These are phyloP conservation scores for Dimorphilus gyrociliatus DNA, from an alignment of 2,888 invertebrate species.

Conservation along the genomic window DNA sequence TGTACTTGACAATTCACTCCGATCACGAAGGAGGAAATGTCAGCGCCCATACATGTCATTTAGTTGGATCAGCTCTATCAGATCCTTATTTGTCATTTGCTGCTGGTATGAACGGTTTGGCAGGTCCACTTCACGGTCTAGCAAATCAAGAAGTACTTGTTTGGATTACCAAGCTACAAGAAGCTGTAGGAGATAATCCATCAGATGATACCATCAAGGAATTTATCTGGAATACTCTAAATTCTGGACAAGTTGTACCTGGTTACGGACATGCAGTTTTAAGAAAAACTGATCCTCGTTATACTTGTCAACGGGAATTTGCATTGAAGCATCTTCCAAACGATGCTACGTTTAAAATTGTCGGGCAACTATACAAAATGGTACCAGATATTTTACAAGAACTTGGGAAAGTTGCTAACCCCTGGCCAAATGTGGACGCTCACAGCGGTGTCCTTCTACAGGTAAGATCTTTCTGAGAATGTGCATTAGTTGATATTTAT, in stretches of 20 bases:
- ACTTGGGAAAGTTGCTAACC: conserved; percentile 90
- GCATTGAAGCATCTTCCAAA: conserved; percentile 80
- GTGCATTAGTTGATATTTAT: no score
- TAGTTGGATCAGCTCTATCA: conserved; percentile 81
- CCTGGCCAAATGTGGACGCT: conserved; percentile 95
- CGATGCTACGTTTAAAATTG: conserved; percentile 76
- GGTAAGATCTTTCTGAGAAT: no score
- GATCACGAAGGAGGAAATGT: conserved; percentile 95
- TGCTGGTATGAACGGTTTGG: conserved; percentile 80
- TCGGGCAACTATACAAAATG: conserved; percentile 73
- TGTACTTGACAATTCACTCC: conserved; percentile 82
- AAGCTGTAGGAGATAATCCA: conserved; percentile 53
- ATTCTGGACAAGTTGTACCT: conserved; percentile 88
- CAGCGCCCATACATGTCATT: conserved; percentile 78
- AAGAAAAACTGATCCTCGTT: conserved; percentile 80
- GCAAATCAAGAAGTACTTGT: conserved; percentile 79
- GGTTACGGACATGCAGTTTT: conserved; percentile 92
- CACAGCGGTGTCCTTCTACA: conserved; percentile 82
- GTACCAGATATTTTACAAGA: conserved; percentile 78
- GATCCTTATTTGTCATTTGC: conserved; percentile 83
- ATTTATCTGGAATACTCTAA: conserved; percentile 90
- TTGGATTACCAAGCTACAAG: conserved; percentile 76
- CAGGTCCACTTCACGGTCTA: conserved; percentile 84
- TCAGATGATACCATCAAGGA: conserved; percentile 81
- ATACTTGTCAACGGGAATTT: conserved; percentile 83